These are phyloP conservation scores for Axea sp. DNA, from an alignment of 2,888 invertebrate species.

Conservation along the genomic window DNA sequence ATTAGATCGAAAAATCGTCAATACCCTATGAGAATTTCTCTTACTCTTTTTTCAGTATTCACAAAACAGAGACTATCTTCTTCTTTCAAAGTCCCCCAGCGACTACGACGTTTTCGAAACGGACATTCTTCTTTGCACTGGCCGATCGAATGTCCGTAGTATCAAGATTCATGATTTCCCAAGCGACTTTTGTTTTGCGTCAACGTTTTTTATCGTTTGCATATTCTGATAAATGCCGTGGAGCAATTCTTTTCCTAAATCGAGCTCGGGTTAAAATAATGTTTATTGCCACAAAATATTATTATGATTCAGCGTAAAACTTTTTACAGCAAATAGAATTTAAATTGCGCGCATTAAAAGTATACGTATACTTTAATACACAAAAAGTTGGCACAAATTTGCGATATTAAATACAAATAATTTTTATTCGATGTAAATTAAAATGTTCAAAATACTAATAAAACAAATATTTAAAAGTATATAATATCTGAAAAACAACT, in stretches of 20 bases:
- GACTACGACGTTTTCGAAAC: conserved; percentile 62
- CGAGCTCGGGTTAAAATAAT: conserved; percentile 23
- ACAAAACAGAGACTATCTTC: conserved; percentile 55
- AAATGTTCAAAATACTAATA: too few relatives aligned
- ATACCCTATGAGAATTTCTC: conserved; percentile 56
- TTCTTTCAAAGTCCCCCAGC: conserved; percentile 62
- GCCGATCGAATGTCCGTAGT: conserved; percentile 62
- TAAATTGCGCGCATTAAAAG: too few relatives aligned
- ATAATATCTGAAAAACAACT: too few relatives aligned
- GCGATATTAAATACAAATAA: too few relatives aligned
- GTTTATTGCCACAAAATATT: conserved; percentile 20
- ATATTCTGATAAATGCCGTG: conserved; percentile 35
- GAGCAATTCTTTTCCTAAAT: conserved; percentile 28
- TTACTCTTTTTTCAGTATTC: conserved; percentile 43
- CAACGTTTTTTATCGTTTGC: conserved; percentile 61
- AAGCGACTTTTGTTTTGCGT: conserved; percentile 61
- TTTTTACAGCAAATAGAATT: neutral
- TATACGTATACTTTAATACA: too few relatives aligned
- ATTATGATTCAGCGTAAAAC: neutral
- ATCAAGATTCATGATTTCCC: conserved; percentile 66
- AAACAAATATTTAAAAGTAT: too few relatives aligned
- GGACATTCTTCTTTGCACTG: conserved; percentile 63
- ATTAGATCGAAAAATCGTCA: conserved; percentile 61
- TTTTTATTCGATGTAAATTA: too few relatives aligned
- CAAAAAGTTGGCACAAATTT: too few relatives aligned